Evolutionary conservation across 1,140 invertebrate genomes (phyloP).

Genomic region (Dendrolimus kikuchii): DNA sequence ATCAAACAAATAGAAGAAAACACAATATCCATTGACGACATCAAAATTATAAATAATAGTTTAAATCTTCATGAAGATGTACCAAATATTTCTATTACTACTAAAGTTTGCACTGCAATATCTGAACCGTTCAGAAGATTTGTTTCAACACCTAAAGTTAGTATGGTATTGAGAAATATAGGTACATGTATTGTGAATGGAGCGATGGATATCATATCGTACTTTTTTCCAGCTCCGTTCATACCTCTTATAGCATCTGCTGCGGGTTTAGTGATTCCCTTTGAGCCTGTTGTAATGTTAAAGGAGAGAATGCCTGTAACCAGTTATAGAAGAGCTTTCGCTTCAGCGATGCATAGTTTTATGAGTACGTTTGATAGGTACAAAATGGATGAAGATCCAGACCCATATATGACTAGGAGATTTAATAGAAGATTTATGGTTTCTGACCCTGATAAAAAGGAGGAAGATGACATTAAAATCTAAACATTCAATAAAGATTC

Average conservation of each 20-base stretch:
- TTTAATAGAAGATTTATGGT: constrained; percentile 53
- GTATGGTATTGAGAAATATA: constrained; percentile 39
- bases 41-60: too few relatives aligned
- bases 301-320: constrained; percentile 50
- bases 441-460: constrained; percentile 10
- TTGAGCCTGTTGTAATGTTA: constrained; percentile 50
- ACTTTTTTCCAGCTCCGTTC: constrained; percentile 49
- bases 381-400: constrained; percentile 37
- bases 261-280: constrained; percentile 55
- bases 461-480: not conserved
- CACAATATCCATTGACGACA: not conserved
- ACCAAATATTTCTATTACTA: not conserved
- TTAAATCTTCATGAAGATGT: too few relatives aligned
- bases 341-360: constrained; percentile 44
- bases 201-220: constrained; percentile 49
- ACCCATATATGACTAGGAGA: constrained; percentile 54
- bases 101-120: constrained; percentile 10
- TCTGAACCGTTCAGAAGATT: constrained; percentile 25
- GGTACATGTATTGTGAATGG: constrained; percentile 58
- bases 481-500: too few relatives aligned
- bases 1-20: constrained; percentile 5
- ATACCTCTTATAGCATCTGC: constrained; percentile 53
- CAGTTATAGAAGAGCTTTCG: constrained; percentile 51
- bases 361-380: constrained; percentile 50
- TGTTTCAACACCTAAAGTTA: constrained; percentile 35